Evolutionary conservation across 1,140 invertebrate genomes (phyloP).

Genomic region (Pristionchus pacificus): DNA sequence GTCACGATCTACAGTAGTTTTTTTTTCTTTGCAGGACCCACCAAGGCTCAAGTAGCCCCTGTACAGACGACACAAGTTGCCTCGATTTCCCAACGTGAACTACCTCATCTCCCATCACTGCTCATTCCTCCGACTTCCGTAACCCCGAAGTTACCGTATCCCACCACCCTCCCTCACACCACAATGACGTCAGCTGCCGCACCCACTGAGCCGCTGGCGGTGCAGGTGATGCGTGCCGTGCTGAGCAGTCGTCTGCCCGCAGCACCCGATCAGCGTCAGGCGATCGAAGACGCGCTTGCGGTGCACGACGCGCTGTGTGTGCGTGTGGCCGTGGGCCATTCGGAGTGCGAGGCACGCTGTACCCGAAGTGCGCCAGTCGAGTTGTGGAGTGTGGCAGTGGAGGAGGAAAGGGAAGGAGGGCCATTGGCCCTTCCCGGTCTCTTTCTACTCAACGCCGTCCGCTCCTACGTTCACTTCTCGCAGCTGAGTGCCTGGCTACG

Average conservation of each 20-base stretch:
- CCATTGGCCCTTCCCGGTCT: constrained; percentile 34
- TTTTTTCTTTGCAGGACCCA: too few relatives aligned
- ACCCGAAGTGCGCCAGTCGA: constrained; percentile 9
- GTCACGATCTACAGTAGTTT: too few relatives aligned
- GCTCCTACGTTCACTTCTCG: constrained; percentile 91
- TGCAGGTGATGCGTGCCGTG: neutral
- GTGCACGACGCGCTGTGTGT: neutral
- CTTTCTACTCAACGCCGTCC: constrained; percentile 77
- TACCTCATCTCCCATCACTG: too few relatives aligned
- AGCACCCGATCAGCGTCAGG: neutral
- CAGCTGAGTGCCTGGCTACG: constrained; percentile 83
- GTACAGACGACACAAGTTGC: too few relatives aligned
- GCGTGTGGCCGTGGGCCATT: neutral
- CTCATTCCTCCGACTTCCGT: too few relatives aligned
- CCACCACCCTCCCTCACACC: neutral
- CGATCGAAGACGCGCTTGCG: too few relatives aligned
- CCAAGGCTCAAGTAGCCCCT: too few relatives aligned
- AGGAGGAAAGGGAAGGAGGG: neutral
- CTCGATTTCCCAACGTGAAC: too few relatives aligned
- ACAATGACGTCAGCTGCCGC: neutral
- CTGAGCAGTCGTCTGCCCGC: neutral
- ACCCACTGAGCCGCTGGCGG: neutral
- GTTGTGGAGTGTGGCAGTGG: constrained; percentile 18
- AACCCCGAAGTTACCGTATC: neutral
- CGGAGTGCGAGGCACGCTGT: constrained; percentile 4